phyloP scores from a whole-genome alignment of 2,113 vertebrate genomes.

The Eulacestoma nigropectus region DNA sequence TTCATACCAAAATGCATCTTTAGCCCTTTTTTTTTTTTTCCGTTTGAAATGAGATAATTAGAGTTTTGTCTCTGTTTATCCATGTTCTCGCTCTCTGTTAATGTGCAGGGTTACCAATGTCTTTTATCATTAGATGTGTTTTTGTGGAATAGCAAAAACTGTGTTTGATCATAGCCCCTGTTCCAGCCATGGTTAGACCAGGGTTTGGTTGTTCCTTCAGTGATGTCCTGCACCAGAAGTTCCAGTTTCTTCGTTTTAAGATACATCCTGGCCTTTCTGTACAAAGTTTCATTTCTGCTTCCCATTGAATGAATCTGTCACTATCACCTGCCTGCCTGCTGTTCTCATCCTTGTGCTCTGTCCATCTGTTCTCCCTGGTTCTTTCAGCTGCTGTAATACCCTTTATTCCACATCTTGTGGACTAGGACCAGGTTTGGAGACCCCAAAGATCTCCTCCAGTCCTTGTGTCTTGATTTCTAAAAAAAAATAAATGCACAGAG shows the following conservation, averaged over 20 bases:
- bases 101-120: neutral
- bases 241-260: neutral
- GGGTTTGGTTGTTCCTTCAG: neutral
- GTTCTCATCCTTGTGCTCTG: neutral
- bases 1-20: neutral
- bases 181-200: neutral
- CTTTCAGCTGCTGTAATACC: neutral
- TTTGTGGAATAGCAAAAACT: neutral
- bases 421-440: neutral
- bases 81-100: neutral
- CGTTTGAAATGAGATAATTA: neutral
- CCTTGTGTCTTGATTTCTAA: neutral
- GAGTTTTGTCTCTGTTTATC: neutral
- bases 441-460: neutral
- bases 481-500: neutral
- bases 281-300: neutral
- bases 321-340: neutral
- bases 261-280: neutral
- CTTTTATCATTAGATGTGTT: neutral
- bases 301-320: neutral
- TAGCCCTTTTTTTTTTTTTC: neutral
- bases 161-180: neutral
- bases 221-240: neutral
- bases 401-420: neutral
- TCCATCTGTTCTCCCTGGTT: neutral